Base-by-base conservation (phyloP, 2,888 invertebrate genomes). In the Drosophila paranaensis region DNA sequence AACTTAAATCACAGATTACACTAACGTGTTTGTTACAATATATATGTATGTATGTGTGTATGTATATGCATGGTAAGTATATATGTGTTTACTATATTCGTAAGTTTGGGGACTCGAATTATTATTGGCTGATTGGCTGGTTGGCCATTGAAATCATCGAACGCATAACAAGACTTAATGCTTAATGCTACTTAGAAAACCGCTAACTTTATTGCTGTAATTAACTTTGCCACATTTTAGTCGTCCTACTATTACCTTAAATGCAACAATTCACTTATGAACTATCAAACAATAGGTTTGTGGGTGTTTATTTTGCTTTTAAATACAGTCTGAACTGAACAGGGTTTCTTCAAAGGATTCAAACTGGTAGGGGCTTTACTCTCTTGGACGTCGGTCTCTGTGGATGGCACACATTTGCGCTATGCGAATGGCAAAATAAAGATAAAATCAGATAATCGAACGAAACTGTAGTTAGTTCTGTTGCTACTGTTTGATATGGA, bases 1-100 rank as follows among this genome's bases (percentile, higher is more conserved):
- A 87, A 92, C 92, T 92, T 92, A 92, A 92, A 92, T 92, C 92
- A 92, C 92, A 92, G 92, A 92, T 91, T 90, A 91, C 90, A 90
- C 89, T 91, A 90, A 88, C 61, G 86, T 90, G 90, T 89, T 89
- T 86, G 81, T 86, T 83, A 79, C 88, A 74, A 79, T 87, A 81
- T 80, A 83, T 82, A 37, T 51, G 37, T 39, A 20, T 80, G 77
- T 81, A 74, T 82, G 60, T 74, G 57, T 75, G 58, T 78, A 53
- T 60, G 48, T 43, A 43, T 63, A 61, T 39, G 40, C 42, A 55
- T 37, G 57, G 13, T 57, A 57, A 57, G 56, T 77, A 72, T 60
- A 69, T 70, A 72, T 61, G 70, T 70, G 67, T 74, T 14, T 37
- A 53, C 25, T 40, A 46, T 79, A 64, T 71, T 46, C 48, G 30